phyloP scores from a whole-genome alignment of 2,113 vertebrate species.

The Stercorarius parasiticus region DNA sequence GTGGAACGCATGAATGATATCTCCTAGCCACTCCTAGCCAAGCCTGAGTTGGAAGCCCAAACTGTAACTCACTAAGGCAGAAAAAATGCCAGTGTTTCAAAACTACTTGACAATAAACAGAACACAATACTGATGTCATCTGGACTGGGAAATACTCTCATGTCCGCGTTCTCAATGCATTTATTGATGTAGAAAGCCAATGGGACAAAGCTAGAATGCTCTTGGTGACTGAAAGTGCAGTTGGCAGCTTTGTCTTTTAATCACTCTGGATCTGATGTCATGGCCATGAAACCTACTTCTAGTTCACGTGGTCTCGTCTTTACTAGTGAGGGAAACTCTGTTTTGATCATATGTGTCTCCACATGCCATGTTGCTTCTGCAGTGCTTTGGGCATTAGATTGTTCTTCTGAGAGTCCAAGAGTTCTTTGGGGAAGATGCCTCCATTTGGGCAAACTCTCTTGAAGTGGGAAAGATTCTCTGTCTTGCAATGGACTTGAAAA shows the following conservation, averaged over 20 bases:
- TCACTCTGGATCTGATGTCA: background rate
- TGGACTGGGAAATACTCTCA: background rate
- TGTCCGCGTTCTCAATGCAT: background rate
- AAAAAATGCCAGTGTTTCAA: background rate
- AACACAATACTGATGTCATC: background rate
- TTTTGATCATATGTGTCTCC: rapidly evolving
- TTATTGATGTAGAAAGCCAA: background rate
- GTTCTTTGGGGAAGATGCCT: background rate
- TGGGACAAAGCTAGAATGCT: background rate
- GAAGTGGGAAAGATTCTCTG: background rate
- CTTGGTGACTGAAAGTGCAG: background rate
- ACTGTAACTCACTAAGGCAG: background rate
- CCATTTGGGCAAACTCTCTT: background rate
- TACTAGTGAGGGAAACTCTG: background rate
- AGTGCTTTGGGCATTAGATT: background rate
- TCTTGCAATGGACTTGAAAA: background rate
- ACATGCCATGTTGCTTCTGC: background rate
- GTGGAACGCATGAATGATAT: background rate
- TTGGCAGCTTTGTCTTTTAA: background rate
- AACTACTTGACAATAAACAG: background rate
- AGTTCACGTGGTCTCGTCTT: background rate
- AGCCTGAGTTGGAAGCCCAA: background rate
- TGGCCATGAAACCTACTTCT: background rate
- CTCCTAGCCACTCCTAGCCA: background rate
- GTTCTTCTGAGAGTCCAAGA: background rate